A percentile compares a stretch with the other conserved stretches of the same genome.
phyloP scores from a whole-genome alignment of 2,888 invertebrate genomes.

The Agrypnus murinus region DNA sequence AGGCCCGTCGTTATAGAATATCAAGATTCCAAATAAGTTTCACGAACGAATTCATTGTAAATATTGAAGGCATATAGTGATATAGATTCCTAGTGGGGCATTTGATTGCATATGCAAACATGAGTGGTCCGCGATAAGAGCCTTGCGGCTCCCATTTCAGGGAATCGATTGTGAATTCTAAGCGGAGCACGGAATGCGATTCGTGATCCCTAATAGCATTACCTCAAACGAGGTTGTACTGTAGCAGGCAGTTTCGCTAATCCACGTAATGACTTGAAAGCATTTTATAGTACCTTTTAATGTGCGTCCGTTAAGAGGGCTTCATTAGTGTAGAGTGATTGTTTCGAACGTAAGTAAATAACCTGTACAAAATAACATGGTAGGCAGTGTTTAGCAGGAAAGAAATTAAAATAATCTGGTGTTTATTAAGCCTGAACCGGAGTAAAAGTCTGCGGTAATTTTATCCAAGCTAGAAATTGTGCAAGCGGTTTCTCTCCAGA shows the following conservation, averaged over 20 bases:
- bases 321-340: conserved; percentile 44
- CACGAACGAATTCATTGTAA: conserved; percentile 14
- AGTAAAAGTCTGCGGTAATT: not conserved
- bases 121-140: conserved; percentile 35
- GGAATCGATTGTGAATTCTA: conserved; percentile 36
- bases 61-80: conserved; percentile 12
- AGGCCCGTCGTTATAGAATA: not conserved
- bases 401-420: conserved; percentile 15
- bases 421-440: not conserved
- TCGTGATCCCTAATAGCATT: conserved; percentile 48
- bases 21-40: conserved; percentile 8
- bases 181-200: conserved; percentile 24
- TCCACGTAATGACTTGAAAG: conserved; percentile 58
- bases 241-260: conserved; percentile 54
- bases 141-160: conserved; percentile 31
- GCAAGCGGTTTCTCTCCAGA: too few relatives aligned
- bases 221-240: conserved; percentile 54
- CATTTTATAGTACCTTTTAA: conserved; percentile 57
- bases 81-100: conserved; percentile 21
- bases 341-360: conserved; percentile 29
- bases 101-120: conserved; percentile 35
- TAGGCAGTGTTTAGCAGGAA: conserved; percentile 9
- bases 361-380: conserved; percentile 20
- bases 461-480: too few relatives aligned
- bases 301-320: conserved; percentile 53